These are phyloP conservation scores for Ctenosaura bakeri DNA, from an alignment of 2,797 vertebrate genomes.

Conservation along the genomic window DNA sequence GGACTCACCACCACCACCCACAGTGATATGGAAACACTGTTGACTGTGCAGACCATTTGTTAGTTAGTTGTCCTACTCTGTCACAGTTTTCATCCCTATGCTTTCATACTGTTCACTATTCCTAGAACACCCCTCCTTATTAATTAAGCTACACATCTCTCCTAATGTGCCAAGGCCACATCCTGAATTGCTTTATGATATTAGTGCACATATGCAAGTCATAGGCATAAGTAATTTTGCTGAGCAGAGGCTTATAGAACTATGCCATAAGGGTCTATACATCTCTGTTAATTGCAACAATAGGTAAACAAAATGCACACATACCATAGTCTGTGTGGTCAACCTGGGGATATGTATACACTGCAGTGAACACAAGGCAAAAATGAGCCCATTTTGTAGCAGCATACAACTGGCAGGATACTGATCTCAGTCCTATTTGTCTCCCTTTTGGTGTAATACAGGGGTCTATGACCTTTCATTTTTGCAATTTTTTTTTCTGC, in stretches of 20 bases:
- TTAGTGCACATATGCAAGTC: not conserved
- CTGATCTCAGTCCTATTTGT: not conserved
- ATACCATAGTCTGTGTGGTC: not conserved
- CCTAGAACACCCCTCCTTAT: not conserved
- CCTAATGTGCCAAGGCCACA: not conserved
- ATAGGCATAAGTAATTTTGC: not conserved
- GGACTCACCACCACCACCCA: no score
- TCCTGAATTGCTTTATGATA: not conserved
- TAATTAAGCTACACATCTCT: not conserved
- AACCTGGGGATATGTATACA: not conserved
- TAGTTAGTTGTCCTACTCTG: no score
- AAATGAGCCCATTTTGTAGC: not conserved
- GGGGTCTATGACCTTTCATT: conserved; percentile 1
- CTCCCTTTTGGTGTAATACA: not conserved
- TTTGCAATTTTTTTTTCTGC: not conserved
- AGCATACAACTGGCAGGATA: not conserved
- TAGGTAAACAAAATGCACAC: not conserved
- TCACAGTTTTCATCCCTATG: no score
- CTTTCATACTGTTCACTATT: not conserved
- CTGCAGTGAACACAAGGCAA: not conserved
- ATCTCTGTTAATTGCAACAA: not conserved
- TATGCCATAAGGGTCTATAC: not conserved
- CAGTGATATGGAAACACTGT: no score
- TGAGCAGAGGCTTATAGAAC: not conserved
- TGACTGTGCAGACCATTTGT: no score